A percentile compares a stretch with the other conserved stretches of the same genome.
Evolutionary conservation across 1,140 invertebrate genomes (phyloP).

Genomic region (Euschistus heros): DNA sequence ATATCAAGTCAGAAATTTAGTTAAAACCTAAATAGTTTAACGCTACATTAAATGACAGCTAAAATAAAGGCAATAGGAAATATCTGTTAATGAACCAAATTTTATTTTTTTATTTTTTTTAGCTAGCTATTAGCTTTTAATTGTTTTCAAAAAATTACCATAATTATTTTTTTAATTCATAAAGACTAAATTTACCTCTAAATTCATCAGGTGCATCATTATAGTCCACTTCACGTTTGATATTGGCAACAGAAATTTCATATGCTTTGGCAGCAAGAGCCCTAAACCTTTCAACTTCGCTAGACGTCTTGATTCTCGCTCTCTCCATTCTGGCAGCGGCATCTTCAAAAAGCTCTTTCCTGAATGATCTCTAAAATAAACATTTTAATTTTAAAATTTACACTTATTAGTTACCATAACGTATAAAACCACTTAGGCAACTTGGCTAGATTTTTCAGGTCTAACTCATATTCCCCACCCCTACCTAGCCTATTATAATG

Average conservation of each 20-base stretch:
- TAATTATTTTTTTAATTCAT: too few relatives aligned
- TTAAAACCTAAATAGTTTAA: too few relatives aligned
- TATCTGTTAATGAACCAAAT: not conserved
- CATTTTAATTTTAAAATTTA: constrained; percentile 30
- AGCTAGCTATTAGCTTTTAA: too few relatives aligned
- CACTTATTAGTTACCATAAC: too few relatives aligned
- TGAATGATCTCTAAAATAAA: constrained; percentile 73
- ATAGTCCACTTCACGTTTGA: constrained; percentile 79
- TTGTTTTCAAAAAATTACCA: too few relatives aligned
- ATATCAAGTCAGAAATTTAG: too few relatives aligned
- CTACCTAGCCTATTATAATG: too few relatives aligned
- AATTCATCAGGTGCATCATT: constrained; percentile 96
- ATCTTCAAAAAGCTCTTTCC: constrained; percentile 82
- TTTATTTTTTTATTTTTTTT: not conserved
- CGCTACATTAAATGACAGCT: too few relatives aligned
- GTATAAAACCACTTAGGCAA: too few relatives aligned
- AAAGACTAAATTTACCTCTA: constrained; percentile 42
- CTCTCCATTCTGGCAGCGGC: constrained; percentile 70
- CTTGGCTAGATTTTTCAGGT: too few relatives aligned
- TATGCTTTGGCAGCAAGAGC: constrained; percentile 68
- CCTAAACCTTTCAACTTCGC: constrained; percentile 74
- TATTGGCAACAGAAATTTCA: constrained; percentile 68
- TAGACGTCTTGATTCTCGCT: constrained; percentile 67
- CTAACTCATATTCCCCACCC: too few relatives aligned
- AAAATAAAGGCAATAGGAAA: too few relatives aligned